Conservation (phyloP, 2,797 vertebrate genomes). For the Chelmon rostratus region DNA sequence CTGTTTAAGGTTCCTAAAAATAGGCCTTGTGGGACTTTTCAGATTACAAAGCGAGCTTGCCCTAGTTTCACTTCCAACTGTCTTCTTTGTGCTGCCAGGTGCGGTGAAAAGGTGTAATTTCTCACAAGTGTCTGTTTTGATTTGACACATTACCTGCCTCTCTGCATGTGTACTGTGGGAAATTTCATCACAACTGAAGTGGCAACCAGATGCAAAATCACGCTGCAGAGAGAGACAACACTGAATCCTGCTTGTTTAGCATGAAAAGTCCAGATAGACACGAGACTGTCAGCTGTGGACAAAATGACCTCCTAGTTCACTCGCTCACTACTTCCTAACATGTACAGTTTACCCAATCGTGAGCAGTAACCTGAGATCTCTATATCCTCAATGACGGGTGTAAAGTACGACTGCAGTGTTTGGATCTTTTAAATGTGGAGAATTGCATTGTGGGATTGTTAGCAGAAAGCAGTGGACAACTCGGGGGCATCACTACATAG, state of each 20-base stretch:
- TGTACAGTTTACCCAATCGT: too few species aligned
- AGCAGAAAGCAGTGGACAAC: too few species aligned
- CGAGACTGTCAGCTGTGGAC: not conserved
- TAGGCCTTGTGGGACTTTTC: constrained; percentile 1
- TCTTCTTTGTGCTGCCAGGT: constrained; percentile 21
- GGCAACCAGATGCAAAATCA: not conserved
- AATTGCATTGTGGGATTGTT: too few species aligned
- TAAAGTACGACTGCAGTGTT: too few species aligned
- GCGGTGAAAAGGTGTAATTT: not conserved
- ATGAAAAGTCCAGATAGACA: not conserved
- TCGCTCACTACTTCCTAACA: not conserved
- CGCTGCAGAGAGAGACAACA: not conserved
- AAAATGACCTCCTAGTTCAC: not conserved
- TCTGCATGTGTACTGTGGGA: not conserved
- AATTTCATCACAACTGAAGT: not conserved
- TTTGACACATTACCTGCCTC: not conserved
- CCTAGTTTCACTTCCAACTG: constrained; percentile 20
- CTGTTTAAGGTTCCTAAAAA: constrained; percentile 18
- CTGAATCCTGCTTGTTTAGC: not conserved
- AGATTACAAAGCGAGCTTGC: constrained; percentile 14
- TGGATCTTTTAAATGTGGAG: too few species aligned
- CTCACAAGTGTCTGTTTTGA: constrained; percentile 12
- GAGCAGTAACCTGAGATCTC: too few species aligned
- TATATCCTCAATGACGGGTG: too few species aligned
- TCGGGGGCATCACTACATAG: too few species aligned